These are phyloP conservation scores for Drosophila eugracilis DNA, from an alignment of 1,140 invertebrate species.

Conservation along the genomic window DNA sequence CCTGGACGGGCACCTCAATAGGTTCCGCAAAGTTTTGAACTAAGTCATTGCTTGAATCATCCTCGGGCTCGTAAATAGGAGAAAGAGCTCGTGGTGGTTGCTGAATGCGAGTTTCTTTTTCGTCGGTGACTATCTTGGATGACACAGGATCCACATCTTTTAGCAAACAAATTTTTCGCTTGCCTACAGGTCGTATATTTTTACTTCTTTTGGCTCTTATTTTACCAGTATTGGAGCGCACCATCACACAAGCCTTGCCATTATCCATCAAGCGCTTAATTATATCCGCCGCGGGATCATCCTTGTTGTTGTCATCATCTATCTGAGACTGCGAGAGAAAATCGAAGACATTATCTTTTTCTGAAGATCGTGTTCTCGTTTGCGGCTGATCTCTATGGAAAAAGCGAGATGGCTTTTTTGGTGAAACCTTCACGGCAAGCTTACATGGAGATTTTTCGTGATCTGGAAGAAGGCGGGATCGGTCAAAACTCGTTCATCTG, in stretches of 20 bases:
- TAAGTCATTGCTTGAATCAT: conserved; percentile 21
- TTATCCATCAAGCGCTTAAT: conserved; percentile 64
- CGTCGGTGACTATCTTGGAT: not conserved
- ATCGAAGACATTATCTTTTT: conserved; percentile 66
- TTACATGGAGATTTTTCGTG: not conserved
- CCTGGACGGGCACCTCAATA: conserved; percentile 8
- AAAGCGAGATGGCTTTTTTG: conserved; percentile 25
- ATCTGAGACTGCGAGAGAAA: conserved; percentile 74
- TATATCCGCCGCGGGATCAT: conserved; percentile 71
- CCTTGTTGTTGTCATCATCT: conserved; percentile 31
- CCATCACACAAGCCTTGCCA: conserved; percentile 59
- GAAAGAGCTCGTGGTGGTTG: conserved; percentile 21
- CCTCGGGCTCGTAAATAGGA: conserved; percentile 48
- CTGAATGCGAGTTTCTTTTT: not conserved
- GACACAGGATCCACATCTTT: not conserved
- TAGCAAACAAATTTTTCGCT: conserved; percentile 35
- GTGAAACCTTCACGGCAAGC: not conserved
- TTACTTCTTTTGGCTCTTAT: conserved; percentile 12
- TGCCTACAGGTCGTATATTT: conserved; percentile 35
- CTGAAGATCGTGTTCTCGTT: conserved; percentile 39
- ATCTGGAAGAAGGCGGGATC: not conserved
- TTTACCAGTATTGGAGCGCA: conserved; percentile 45
- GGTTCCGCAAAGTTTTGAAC: not conserved
- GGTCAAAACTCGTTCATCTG: not conserved
- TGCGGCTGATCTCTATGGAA: conserved; percentile 53